These are phyloP conservation scores for Sarcophaga subvicina DNA, from an alignment of 2,888 invertebrate genomes.

Conservation along the genomic window DNA sequence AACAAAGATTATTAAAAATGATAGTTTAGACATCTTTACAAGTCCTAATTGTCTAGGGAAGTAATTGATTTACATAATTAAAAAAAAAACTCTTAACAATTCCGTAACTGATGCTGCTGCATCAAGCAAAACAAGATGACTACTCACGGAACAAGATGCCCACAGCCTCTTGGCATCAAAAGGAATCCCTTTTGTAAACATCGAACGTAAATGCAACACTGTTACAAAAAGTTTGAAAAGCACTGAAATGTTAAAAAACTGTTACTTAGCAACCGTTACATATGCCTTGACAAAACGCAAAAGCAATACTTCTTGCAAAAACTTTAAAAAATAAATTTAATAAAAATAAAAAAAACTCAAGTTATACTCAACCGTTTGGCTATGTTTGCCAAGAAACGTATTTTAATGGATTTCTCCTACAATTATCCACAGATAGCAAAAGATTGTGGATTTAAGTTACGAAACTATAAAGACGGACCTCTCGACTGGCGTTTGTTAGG, in stretches of 20 bases:
- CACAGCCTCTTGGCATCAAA: neutral
- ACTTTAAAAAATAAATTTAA: neutral
- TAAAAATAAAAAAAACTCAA: neutral
- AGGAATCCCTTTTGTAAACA: too few relatives aligned
- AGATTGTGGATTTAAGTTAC: constrained; percentile 79
- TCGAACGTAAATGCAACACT: constrained; percentile 4
- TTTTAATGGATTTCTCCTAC: constrained; percentile 70
- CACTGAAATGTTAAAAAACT: neutral
- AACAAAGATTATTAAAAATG: constrained; percentile 45
- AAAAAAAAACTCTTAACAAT: constrained; percentile 1
- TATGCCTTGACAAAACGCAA: neutral
- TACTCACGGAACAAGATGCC: constrained; percentile 54
- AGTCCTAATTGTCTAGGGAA: neutral
- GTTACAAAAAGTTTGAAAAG: neutral
- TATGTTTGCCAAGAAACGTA: neutral
- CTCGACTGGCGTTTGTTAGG: constrained; percentile 80
- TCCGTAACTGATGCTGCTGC: constrained; percentile 28
- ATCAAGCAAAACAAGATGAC: neutral
- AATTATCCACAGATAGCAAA: constrained; percentile 80
- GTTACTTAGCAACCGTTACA: constrained; percentile 71
- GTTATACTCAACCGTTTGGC: neutral
- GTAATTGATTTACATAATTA: constrained; percentile 44
- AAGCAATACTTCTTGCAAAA: neutral
- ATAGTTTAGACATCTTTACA: constrained; percentile 52
- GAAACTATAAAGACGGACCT: constrained; percentile 77